phyloP scores from a whole-genome alignment of 2,113 vertebrate species.

The Onychostruthus taczanowskii region DNA sequence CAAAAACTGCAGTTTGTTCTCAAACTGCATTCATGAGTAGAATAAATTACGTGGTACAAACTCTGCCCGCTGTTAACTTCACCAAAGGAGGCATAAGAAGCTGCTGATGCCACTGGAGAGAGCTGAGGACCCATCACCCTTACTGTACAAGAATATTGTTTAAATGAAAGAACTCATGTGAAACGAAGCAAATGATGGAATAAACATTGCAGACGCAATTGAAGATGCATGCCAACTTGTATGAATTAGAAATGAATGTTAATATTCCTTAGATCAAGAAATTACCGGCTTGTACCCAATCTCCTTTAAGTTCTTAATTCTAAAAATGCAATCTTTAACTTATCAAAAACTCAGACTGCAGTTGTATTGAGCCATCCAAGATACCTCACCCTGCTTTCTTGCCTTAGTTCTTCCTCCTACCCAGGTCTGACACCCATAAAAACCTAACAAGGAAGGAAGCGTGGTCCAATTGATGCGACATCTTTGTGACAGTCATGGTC shows the following conservation, averaged over 20 bases:
- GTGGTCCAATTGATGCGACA: neutral
- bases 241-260: conserved; percentile 40
- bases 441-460: neutral
- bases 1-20: conserved; percentile 50
- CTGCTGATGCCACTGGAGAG: conserved; percentile 16
- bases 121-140: neutral
- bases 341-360: neutral
- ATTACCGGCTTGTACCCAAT: neutral
- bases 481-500: conserved; percentile 21
- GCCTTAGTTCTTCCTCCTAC: neutral
- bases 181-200: conserved; percentile 39
- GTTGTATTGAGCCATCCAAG: neutral
- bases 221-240: conserved; percentile 15
- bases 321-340: neutral
- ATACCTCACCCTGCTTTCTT: neutral
- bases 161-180: conserved; percentile 59
- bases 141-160: conserved; percentile 40
- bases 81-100: neutral
- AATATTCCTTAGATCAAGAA: conserved; percentile 27
- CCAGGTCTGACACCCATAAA: neutral
- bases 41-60: neutral
- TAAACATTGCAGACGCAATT: conserved; percentile 30
- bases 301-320: neutral
- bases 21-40: conserved; percentile 8
- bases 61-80: neutral